These are phyloP conservation scores for Oxytorus armatus DNA, from an alignment of 2,888 invertebrate species.

Conservation along the genomic window DNA sequence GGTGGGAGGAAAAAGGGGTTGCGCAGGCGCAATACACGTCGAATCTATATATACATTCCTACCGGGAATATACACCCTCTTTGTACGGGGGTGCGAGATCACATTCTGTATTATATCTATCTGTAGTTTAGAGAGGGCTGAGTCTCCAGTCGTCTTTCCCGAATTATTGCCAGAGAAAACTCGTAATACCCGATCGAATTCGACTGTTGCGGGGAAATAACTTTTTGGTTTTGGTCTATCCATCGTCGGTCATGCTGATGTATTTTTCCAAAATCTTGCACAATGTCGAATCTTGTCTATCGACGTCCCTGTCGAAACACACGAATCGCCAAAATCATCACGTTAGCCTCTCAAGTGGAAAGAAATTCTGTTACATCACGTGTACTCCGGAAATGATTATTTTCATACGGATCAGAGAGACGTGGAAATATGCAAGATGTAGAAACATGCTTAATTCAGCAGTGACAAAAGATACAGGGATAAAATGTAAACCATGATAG, in stretches of 20 bases:
- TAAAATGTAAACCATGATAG: not conserved
- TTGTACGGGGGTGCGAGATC: constrained; percentile 42
- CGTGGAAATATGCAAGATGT: not conserved
- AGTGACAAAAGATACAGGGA: not conserved
- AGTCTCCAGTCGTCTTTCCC: not conserved
- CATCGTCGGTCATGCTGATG: not conserved
- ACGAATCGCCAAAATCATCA: not conserved
- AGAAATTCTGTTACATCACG: not conserved
- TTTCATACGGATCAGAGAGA: not conserved
- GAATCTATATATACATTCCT: constrained; percentile 55
- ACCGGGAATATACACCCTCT: constrained; percentile 52
- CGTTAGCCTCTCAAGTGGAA: not conserved
- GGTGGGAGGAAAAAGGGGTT: constrained; percentile 79
- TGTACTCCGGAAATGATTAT: not conserved
- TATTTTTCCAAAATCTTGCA: not conserved
- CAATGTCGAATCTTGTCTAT: not conserved
- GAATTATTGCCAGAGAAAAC: not conserved
- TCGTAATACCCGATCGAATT: not conserved
- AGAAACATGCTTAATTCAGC: too few relatives aligned
- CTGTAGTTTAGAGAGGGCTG: constrained; percentile 6
- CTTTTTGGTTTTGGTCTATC: too few relatives aligned
- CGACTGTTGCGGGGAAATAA: not conserved
- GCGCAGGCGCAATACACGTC: constrained; percentile 78
- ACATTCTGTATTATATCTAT: constrained; percentile 35
- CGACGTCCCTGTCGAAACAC: not conserved